Evolutionary conservation across 92 coral and sea anemone genomes (phyloP).

Genomic region (Meandrina meandrites): DNA sequence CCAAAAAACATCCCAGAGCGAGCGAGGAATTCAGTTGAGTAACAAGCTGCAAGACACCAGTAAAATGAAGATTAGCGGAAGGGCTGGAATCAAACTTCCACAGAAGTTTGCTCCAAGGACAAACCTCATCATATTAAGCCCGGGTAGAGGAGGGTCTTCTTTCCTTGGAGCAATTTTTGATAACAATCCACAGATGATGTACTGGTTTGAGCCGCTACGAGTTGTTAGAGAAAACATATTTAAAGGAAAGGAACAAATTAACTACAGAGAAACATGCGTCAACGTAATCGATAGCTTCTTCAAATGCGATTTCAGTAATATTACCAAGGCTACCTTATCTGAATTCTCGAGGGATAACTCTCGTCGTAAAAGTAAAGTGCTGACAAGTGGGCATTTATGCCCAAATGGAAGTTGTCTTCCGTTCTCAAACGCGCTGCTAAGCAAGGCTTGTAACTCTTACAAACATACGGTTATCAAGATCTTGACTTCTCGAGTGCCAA

Average conservation of each 20-base stretch:
- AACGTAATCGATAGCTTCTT: slow-evolving; percentile 19
- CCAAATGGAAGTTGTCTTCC: no score
- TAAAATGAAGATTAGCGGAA: not conserved
- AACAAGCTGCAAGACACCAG: not conserved
- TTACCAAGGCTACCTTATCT: not conserved
- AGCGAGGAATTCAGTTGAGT: not conserved
- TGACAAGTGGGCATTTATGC: not conserved
- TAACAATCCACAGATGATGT: slow-evolving; percentile 43
- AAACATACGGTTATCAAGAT: slow-evolving; percentile 15
- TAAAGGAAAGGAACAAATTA: not conserved
- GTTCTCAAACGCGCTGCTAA: no score
- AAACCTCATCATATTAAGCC: no score
- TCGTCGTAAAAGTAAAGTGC: not conserved
- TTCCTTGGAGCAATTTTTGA: slow-evolving; percentile 59
- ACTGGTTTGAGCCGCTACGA: slow-evolving; percentile 53
- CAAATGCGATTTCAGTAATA: slow-evolving; percentile 30
- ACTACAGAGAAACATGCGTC: not conserved
- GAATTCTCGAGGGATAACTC: not conserved
- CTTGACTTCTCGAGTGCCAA: not conserved
- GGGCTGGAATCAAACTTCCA: not conserved
- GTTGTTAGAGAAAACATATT: not conserved
- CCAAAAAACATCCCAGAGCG: not conserved
- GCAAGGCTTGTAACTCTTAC: not conserved
- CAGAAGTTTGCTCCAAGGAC: not conserved
- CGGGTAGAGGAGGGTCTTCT: slow-evolving; percentile 64